Evolutionary conservation across 2,113 vertebrate genomes (phyloP).

Genomic region (Pterocles gutturalis): DNA sequence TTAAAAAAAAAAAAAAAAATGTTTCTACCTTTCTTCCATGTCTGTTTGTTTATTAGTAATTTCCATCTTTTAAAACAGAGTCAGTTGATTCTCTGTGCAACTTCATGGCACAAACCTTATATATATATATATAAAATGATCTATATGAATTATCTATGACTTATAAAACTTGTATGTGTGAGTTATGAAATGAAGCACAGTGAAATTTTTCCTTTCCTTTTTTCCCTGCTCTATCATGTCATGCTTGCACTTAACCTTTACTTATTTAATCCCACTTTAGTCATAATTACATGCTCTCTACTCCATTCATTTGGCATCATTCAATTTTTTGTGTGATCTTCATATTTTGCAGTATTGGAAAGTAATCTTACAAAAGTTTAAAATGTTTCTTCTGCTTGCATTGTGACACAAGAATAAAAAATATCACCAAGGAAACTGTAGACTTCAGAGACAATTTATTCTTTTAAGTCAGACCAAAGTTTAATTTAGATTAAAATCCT

Average conservation of each 20-base stretch:
- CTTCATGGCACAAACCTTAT: accelerated
- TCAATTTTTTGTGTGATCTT: conserved; percentile 41
- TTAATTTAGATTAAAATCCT: conserved; percentile 76
- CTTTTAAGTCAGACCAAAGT: conserved; percentile 71
- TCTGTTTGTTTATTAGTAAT: background rate
- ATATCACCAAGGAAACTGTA: conserved; percentile 64
- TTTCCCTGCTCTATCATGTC: background rate
- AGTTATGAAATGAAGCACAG: background rate
- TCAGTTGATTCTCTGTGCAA: background rate
- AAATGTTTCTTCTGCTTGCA: conserved; percentile 35
- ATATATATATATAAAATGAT: background rate
- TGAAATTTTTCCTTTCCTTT: background rate
- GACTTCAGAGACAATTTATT: conserved; percentile 71
- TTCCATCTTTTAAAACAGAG: background rate
- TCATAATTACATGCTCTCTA: conserved; percentile 18
- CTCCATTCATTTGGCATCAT: conserved; percentile 28
- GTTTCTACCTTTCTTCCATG: background rate
- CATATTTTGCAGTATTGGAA: background rate
- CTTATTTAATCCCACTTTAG: conserved; percentile 48
- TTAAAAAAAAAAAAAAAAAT: background rate
- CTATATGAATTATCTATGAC: background rate
- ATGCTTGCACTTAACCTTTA: conserved; percentile 51
- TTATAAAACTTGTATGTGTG: background rate
- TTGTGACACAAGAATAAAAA: conserved; percentile 51
- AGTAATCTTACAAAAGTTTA: conserved; percentile 54